Base-by-base conservation (phyloP, 2,797 vertebrate species). In the Falco peregrinus region DNA sequence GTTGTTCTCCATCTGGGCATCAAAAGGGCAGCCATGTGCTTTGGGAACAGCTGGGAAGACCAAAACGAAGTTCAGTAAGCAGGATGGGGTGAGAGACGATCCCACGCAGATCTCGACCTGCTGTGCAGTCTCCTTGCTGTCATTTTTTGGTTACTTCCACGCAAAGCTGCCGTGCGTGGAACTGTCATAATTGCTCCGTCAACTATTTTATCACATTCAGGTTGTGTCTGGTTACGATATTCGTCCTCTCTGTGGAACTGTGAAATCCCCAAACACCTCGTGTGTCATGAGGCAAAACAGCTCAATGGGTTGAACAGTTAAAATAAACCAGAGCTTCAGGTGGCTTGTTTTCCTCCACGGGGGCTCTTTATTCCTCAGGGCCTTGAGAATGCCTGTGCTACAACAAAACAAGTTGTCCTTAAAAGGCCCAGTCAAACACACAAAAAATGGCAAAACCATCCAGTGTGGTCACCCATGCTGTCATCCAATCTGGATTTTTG, bases 11-110 rank as follows among this genome's bases (percentile, higher is more conserved):
- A 5, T 54, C 12, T 10, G 33, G 43, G 54, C 21, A 10, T 57
- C n/a, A 16, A 28, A 37, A 43, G 18, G 33, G 24, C 67, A 19
- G 18, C 20, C n/a, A 33, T 0, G 5, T 3, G 19, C 20, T 54
- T 56, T 13, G 15, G 21, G 21, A 13, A 48, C 31, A 41, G 31
- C 47, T 1, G 0, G 16, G 56, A 35, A 31, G 67, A 16, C 33
- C 9, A 2, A 31, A 8, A 6, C 0, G 4, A 64, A 37, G 60
- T 20, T 59, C 24, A 31, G 20, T 9, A 5, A 35, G 48, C 9
- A 1, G 24, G 4, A 4, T 0, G 1, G 41, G 25, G 25, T 6
- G 18, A 28, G 1, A 14, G 16, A 14, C 0, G 3, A 18, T 41
- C 48, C 70, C 37, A 6, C 2, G 0, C 39, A 59, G 37, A 51